Conservation (phyloP, 2,797 vertebrate genomes). For the Etheostoma perlongum region DNA sequence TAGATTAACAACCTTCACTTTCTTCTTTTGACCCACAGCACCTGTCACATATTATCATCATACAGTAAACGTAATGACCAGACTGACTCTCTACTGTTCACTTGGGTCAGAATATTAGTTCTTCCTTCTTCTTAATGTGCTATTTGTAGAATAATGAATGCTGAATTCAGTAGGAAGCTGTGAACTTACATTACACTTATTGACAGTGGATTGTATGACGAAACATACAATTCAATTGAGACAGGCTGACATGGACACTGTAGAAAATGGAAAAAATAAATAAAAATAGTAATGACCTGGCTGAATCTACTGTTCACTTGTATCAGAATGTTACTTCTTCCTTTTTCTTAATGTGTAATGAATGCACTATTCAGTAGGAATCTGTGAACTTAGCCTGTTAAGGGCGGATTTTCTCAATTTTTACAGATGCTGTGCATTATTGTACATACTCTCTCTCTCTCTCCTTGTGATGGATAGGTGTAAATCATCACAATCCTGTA, state of each 20-base stretch:
- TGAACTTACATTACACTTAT: not conserved
- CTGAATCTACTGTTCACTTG: not conserved
- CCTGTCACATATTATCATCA: not conserved
- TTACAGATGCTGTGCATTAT: constrained; percentile 65
- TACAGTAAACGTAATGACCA: constrained; percentile 1
- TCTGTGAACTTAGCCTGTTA: constrained; percentile 13
- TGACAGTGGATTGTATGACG: too few species aligned
- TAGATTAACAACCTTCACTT: not conserved
- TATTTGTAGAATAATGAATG: constrained; percentile 13
- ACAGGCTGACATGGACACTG: not conserved
- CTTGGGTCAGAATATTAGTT: not conserved
- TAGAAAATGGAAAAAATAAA: too few species aligned
- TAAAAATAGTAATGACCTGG: not conserved
- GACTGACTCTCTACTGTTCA: not conserved
- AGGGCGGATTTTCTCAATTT: constrained; percentile 44
- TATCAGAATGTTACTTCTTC: not conserved
- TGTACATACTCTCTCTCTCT: constrained; percentile 54
- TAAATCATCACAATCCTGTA: constrained; percentile 97
- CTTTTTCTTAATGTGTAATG: constrained; percentile 6
- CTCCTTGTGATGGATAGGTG: constrained; percentile 93
- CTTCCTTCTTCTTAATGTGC: not conserved
- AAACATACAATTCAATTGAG: not conserved
- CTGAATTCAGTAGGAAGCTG: constrained; percentile 19
- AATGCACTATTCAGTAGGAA: constrained; percentile 15
- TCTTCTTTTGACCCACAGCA: not conserved